Evolutionary conservation across 2,113 vertebrate genomes (phyloP).

Genomic region (Sylvia atricapilla): DNA sequence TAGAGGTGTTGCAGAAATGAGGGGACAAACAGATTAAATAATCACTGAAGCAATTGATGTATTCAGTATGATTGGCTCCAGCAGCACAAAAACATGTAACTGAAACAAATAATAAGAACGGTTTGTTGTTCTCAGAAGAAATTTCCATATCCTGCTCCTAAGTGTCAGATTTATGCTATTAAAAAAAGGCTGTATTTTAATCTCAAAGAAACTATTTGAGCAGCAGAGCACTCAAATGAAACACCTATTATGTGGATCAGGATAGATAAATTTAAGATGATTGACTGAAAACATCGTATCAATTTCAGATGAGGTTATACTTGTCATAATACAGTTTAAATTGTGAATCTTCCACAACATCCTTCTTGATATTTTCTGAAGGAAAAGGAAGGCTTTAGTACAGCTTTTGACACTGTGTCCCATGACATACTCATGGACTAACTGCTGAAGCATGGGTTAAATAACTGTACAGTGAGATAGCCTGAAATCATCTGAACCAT

Average conservation of each 20-base stretch:
- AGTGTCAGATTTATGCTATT: neutral
- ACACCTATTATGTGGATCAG: neutral
- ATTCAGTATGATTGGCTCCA: neutral
- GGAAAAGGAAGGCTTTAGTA: neutral
- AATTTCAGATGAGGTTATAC: neutral
- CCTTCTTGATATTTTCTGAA: neutral
- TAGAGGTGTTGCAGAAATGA: neutral
- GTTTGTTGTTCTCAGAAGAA: neutral
- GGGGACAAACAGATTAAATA: neutral
- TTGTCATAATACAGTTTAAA: neutral
- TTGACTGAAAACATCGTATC: neutral
- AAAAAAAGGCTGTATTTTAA: neutral
- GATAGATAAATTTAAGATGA: neutral
- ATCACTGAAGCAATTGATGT: neutral
- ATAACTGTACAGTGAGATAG: neutral
- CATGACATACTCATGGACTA: neutral
- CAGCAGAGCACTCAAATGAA: neutral
- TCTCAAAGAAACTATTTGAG: neutral
- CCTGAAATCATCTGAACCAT: neutral
- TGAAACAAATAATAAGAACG: neutral
- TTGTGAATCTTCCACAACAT: neutral
- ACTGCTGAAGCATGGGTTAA: neutral
- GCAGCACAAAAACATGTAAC: neutral
- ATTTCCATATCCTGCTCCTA: neutral
- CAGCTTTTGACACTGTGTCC: neutral